These are phyloP conservation scores for Protobothrops mucrosquamatus DNA, from an alignment of 2,113 vertebrate species.

Conservation along the genomic window DNA sequence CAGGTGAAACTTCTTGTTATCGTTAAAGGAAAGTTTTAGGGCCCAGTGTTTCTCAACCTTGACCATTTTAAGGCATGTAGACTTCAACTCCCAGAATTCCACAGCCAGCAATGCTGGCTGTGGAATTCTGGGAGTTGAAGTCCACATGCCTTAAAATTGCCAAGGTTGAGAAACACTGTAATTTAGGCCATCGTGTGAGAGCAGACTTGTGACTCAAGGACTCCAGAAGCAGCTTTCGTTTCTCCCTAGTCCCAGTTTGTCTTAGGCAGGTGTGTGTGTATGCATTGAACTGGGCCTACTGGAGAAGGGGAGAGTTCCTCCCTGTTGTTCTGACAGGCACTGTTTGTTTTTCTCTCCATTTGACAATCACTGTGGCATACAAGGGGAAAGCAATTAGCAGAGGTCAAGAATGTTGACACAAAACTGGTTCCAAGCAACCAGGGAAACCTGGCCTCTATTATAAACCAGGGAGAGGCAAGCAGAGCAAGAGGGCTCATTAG, in stretches of 20 bases:
- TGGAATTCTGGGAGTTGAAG: too few species aligned
- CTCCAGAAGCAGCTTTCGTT: not conserved
- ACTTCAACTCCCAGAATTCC: too few species aligned
- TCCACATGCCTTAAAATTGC: too few species aligned
- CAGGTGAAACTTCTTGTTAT: not conserved
- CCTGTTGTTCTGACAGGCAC: not conserved
- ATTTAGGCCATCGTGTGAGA: not conserved
- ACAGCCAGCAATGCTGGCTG: too few species aligned
- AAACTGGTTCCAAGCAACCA: constrained; percentile 21
- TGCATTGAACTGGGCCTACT: not conserved
- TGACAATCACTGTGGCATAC: not conserved
- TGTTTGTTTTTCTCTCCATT: constrained; percentile 9
- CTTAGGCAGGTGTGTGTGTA: not conserved
- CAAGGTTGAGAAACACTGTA: too few species aligned
- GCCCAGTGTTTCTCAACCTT: not conserved
- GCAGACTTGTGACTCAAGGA: not conserved
- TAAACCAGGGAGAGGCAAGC: not conserved
- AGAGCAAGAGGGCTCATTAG: not conserved
- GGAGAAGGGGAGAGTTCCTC: not conserved
- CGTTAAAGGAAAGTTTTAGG: not conserved
- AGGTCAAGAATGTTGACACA: constrained; percentile 23
- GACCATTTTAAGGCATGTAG: too few species aligned
- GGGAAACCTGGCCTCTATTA: not conserved
- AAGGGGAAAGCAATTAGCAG: constrained; percentile 25
- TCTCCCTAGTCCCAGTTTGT: not conserved